Percentiles rank a stretch among this genome's conserved stretches.
Evolutionary conservation across 2,888 invertebrate genomes (phyloP).

Genomic region (Trachelus troglodyta): DNA sequence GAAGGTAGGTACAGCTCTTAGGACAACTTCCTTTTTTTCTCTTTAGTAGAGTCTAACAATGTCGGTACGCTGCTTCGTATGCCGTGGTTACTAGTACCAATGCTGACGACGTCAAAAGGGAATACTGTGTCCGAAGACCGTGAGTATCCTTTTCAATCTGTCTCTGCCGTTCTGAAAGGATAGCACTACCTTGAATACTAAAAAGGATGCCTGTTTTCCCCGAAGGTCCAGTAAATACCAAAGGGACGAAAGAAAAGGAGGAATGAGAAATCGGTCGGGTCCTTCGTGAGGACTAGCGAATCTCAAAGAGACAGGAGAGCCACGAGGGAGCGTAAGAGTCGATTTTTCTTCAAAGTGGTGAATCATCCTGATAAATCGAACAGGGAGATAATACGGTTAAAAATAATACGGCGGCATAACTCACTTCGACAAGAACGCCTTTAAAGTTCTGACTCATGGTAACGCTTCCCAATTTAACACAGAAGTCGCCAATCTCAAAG

Average conservation of each 20-base stretch:
- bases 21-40: background rate
- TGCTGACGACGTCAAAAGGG: background rate
- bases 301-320: background rate
- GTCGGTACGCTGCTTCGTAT: background rate
- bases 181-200: background rate
- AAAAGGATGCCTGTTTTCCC: background rate
- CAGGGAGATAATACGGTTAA: background rate
- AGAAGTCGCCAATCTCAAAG: slow-evolving; percentile 91
- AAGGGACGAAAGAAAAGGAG: background rate
- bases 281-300: background rate
- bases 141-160: background rate
- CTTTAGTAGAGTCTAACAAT: background rate
- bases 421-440: slow-evolving; percentile 90
- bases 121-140: background rate
- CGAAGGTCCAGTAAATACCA: background rate
- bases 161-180: background rate
- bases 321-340: background rate
- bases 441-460: slow-evolving; percentile 94
- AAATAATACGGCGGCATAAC: slow-evolving; percentile 27
- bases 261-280: background rate
- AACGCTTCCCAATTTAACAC: slow-evolving; percentile 92
- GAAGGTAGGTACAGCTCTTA: too few relatives aligned
- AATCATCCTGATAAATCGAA: background rate
- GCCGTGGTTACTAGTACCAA: background rate
- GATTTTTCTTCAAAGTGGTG: background rate